These are phyloP conservation scores for Andrena dorsata DNA, from an alignment of 2,888 invertebrate genomes.

Conservation along the genomic window DNA sequence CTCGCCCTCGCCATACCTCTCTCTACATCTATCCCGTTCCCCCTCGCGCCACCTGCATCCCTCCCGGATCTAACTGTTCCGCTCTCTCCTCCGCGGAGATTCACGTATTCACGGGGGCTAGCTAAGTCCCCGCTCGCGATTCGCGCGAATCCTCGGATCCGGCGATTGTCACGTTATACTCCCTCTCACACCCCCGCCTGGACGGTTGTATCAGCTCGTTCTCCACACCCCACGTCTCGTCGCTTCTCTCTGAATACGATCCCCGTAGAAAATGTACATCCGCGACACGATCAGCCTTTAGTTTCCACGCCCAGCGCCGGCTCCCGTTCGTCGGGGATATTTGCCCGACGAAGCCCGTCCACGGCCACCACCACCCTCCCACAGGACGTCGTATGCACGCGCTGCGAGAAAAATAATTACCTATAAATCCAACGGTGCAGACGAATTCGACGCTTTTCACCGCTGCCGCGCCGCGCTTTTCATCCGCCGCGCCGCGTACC, in stretches of 20 bases:
- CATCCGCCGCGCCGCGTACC: slow-evolving; percentile 9
- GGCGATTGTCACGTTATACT: slow-evolving; percentile 78
- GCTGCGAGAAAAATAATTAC: slow-evolving; percentile 80
- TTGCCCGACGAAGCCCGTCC: slow-evolving; percentile 67
- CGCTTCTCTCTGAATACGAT: slow-evolving; percentile 66
- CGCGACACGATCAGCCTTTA: slow-evolving; percentile 74
- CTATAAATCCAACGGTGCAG: slow-evolving; percentile 78
- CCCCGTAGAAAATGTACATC: slow-evolving; percentile 72
- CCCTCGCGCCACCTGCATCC: not conserved
- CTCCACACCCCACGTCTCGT: slow-evolving; percentile 45
- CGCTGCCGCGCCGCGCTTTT: slow-evolving; percentile 26
- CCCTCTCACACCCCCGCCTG: slow-evolving; percentile 40
- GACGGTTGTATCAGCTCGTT: slow-evolving; percentile 49
- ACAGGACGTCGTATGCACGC: slow-evolving; percentile 31
- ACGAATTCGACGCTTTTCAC: slow-evolving; percentile 60
- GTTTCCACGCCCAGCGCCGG: slow-evolving; percentile 72
- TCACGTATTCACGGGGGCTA: slow-evolving; percentile 51
- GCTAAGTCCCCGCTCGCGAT: slow-evolving; percentile 80
- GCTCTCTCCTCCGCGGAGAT: slow-evolving; percentile 52
- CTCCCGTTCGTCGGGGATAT: slow-evolving; percentile 66
- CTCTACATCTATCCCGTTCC: slow-evolving; percentile 35
- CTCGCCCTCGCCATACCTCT: slow-evolving; percentile 62
- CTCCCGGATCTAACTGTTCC: slow-evolving; percentile 44
- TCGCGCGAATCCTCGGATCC: slow-evolving; percentile 81
- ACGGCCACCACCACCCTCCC: slow-evolving; percentile 42